Percentiles rank a stretch among this genome's conserved stretches.
Evolutionary conservation across 1,140 invertebrate genomes (phyloP).

Genomic region (Galleria mellonella): DNA sequence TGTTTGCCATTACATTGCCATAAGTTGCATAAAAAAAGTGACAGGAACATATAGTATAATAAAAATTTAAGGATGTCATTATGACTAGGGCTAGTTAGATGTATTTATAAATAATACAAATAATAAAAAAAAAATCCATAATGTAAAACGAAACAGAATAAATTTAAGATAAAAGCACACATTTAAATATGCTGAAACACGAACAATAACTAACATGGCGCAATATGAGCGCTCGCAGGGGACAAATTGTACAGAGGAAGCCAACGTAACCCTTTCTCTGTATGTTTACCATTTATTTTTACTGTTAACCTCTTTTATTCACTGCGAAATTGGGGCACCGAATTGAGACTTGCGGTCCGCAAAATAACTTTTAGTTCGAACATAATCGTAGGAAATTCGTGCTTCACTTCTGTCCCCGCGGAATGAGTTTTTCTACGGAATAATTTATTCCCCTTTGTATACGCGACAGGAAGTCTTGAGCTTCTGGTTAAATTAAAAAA

Average conservation of each 20-base stretch:
- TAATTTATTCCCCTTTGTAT: slow-evolving; percentile 2
- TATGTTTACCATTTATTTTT: slow-evolving; percentile 23
- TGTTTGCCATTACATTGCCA: too few species aligned
- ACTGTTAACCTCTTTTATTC: slow-evolving; percentile 1
- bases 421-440: not conserved
- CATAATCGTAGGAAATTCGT: too few species aligned
- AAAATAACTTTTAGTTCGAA: too few species aligned
- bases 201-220: slow-evolving; percentile 13
- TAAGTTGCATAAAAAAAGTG: too few species aligned
- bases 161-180: too few species aligned
- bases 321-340: not conserved
- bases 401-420: not conserved
- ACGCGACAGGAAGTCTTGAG: not conserved
- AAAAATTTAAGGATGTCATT: too few species aligned
- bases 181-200: slow-evolving; percentile 21
- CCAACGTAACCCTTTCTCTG: slow-evolving; percentile 3
- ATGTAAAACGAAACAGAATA: too few species aligned
- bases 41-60: too few species aligned
- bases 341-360: too few species aligned
- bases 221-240: slow-evolving; percentile 15
- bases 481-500: not conserved
- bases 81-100: too few species aligned
- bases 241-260: slow-evolving; percentile 13
- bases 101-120: too few species aligned
- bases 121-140: too few species aligned